Evolutionary conservation across 2,113 vertebrate genomes (phyloP).

Genomic region (Oryzias melastigma): DNA sequence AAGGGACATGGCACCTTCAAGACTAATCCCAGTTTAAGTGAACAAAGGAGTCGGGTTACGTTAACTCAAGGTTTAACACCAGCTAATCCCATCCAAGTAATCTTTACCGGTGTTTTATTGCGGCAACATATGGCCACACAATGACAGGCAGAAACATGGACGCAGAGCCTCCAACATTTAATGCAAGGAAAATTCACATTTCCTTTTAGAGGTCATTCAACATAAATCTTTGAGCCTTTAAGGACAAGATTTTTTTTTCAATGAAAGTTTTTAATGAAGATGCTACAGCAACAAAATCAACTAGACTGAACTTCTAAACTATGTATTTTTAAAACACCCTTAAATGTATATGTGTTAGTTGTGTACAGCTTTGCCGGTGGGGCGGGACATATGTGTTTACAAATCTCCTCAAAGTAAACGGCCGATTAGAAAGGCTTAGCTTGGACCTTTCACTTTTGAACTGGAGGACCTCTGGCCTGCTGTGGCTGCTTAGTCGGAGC

Average conservation of each 20-base stretch:
- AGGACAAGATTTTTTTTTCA: too few species aligned
- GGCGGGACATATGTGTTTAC: conserved; percentile 26
- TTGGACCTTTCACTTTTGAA: conserved; percentile 43
- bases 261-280: too few species aligned
- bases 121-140: conserved; percentile 6
- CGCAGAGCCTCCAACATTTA: background rate
- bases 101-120: conserved; percentile 38
- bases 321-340: background rate
- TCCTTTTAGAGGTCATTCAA: background rate
- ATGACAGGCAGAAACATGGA: background rate
- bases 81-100: conserved; percentile 57
- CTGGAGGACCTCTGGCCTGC: conserved; percentile 8
- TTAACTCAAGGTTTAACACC: conserved; percentile 42
- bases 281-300: too few species aligned
- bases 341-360: background rate
- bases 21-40: conserved; percentile 61
- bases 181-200: background rate
- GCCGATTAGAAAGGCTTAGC: conserved; percentile 60
- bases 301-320: too few species aligned
- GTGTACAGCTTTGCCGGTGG: background rate
- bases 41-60: conserved; percentile 56
- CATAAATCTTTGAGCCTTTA: too few species aligned
- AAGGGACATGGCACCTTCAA: background rate
- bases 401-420: conserved; percentile 57
- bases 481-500: conserved; percentile 13